Percentiles rank a stretch among this genome's conserved stretches.
phyloP scores from a whole-genome alignment of 1,140 invertebrate genomes.

The Diachasmimorpha longicaudata region DNA sequence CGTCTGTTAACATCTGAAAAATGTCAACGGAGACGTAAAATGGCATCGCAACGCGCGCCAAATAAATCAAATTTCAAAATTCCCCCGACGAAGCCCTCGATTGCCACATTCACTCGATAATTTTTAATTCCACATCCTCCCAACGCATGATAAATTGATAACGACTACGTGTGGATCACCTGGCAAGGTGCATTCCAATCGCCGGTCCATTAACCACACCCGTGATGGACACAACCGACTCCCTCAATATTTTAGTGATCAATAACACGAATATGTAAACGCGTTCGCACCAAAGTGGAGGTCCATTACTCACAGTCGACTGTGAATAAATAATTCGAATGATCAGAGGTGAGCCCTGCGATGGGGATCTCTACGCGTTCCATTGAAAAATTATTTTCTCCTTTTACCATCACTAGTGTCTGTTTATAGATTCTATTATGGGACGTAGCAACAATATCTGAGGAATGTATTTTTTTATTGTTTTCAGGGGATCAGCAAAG shows the following conservation, averaged over 20 bases:
- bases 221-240: slow-evolving; percentile 49
- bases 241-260: slow-evolving; percentile 54
- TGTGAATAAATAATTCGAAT: slow-evolving; percentile 55
- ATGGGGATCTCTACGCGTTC: background rate
- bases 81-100: no score
- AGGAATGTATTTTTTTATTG: background rate
- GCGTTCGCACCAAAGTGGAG: slow-evolving; percentile 44
- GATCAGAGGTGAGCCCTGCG: slow-evolving; percentile 36
- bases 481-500: background rate
- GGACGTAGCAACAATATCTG: background rate
- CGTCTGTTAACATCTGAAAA: no score
- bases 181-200: slow-evolving; percentile 24
- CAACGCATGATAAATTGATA: slow-evolving; percentile 16
- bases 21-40: no score
- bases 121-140: no score
- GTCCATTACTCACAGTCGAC: slow-evolving; percentile 50
- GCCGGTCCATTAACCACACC: background rate
- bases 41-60: no score
- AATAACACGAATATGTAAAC: slow-evolving; percentile 40
- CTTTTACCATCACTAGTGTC: background rate
- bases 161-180: slow-evolving; percentile 14
- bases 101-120: no score
- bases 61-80: no score
- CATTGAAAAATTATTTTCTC: background rate
- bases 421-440: background rate